Evolutionary conservation across 2,797 vertebrate species (phyloP), one percentile per base, ranked within the genome.

Genomic region (Tadarida brasiliensis): DNA sequence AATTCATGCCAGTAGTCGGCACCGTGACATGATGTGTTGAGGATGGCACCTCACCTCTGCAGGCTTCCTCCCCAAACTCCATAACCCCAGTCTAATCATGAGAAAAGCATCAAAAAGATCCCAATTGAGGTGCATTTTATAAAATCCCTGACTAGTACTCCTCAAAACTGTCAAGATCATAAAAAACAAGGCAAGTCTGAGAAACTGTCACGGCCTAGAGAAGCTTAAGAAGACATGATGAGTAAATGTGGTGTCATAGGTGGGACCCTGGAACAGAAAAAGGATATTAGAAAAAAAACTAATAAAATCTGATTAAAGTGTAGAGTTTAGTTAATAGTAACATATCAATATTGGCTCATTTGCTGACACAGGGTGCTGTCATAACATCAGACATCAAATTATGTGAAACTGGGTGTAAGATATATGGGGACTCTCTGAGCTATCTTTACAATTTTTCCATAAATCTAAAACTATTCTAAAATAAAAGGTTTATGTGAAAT

Each of bases 391-490:
- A 82, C 22, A 92, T 35, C 61, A 82, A 92, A 82, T 80, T 85
- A 86, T 9, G 15, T 88, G 30, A 94, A 83, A 47, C 35, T 74
- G 57, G n/a, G 81, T 49, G 65, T 39, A 76, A 57, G 33, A 20
- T 70, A n/a, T 54, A 49, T 24, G 22, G 51, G 47, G 61, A 77
- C 86, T 91, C 33, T 59, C 49, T 47, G 3, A 49, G 78, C 14
- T 59, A 44, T 51, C 51, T 92, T 90, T 89, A 68, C 22, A 67
- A 94, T 10, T 70, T 83, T 63, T 33, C 24, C 35, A 33, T 14
- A 94, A 70, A 70, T 70, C 59, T 68, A 51, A 78, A 94, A 87
- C 8, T 78, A 73, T 65, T 86, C 86, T 94, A 63, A 93, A 76
- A 71, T 80, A 51, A n/a, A 76, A 87, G 33, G 11, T 20, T 61